Percentiles rank a stretch among this genome's conserved stretches.
phyloP scores from a whole-genome alignment of 2,113 vertebrate species.

The Passer montanus region DNA sequence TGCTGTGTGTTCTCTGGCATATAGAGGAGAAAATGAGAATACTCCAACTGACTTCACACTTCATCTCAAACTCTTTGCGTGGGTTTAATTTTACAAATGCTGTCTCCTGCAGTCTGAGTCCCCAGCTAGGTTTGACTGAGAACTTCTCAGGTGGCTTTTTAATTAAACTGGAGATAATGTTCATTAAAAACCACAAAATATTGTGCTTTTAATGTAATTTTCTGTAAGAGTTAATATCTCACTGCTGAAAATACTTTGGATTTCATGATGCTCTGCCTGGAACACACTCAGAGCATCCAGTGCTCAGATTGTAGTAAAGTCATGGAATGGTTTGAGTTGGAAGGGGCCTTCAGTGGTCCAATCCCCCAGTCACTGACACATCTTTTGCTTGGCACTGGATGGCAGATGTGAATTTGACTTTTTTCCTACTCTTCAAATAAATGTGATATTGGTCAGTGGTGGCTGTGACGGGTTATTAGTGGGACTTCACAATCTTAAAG shows the following conservation, averaged over 20 bases:
- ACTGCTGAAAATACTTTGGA: neutral
- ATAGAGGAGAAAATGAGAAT: neutral
- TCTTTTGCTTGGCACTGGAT: neutral
- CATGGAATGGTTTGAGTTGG: neutral
- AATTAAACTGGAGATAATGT: neutral
- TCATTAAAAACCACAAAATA: neutral
- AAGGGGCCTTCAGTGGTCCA: neutral
- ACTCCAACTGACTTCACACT: neutral
- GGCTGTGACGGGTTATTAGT: neutral
- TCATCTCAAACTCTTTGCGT: neutral
- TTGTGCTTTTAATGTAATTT: neutral
- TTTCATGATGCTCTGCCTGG: neutral
- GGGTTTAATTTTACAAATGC: neutral
- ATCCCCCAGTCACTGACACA: too few species aligned
- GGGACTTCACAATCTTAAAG: neutral
- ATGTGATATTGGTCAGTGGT: neutral
- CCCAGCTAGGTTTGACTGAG: neutral
- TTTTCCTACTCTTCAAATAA: neutral
- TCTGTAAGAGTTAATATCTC: neutral
- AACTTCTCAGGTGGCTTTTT: neutral
- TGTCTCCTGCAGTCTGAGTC: neutral
- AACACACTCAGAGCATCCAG: neutral
- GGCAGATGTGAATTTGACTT: neutral
- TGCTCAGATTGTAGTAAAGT: fast-evolving
- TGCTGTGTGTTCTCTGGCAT: neutral